These are phyloP conservation scores for Synanceia verrucosa DNA, from an alignment of 2,797 vertebrate genomes.

Conservation along the genomic window DNA sequence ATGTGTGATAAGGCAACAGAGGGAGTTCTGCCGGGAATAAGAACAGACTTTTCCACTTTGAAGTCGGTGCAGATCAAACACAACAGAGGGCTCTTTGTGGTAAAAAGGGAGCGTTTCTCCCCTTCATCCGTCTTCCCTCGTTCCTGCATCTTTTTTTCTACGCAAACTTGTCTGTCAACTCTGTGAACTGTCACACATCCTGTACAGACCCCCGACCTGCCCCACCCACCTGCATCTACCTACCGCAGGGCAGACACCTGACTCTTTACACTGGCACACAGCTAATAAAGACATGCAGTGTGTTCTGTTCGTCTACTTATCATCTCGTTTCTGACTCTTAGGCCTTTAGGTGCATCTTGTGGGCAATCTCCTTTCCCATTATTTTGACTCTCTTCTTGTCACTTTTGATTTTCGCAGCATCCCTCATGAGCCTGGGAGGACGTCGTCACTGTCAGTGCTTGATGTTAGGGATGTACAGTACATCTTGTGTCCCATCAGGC, in stretches of 20 bases:
- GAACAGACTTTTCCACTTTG: constrained; percentile 78
- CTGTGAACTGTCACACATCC: constrained; percentile 57
- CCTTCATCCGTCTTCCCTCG: constrained; percentile 70
- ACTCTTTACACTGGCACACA: constrained; percentile 11
- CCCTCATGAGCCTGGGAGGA: constrained; percentile 31
- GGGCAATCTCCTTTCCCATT: constrained; percentile 42
- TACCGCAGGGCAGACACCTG: constrained; percentile 38
- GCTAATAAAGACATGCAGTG: constrained; percentile 41
- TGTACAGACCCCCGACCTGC: constrained; percentile 43
- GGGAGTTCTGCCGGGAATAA: constrained; percentile 71
- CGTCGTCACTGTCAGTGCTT: constrained; percentile 40
- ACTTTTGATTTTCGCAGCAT: constrained; percentile 43
- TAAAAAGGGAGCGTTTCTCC: constrained; percentile 75
- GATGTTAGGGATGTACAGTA: constrained; percentile 44
- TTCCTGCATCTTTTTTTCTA: constrained; percentile 67
- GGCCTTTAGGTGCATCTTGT: constrained; percentile 31
- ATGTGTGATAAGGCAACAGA: constrained; percentile 77
- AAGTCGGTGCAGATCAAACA: constrained; percentile 79
- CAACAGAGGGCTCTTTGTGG: constrained; percentile 75
- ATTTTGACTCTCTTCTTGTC: constrained; percentile 46
- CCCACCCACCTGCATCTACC: constrained; percentile 41
- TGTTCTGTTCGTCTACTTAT: constrained; percentile 54
- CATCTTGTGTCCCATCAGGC: constrained; percentile 51
- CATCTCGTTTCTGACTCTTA: constrained; percentile 40
- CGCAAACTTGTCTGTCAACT: constrained; percentile 60